These are phyloP conservation scores for Cavia aperea DNA, from an alignment of 2,113 vertebrate genomes.

Conservation along the genomic window DNA sequence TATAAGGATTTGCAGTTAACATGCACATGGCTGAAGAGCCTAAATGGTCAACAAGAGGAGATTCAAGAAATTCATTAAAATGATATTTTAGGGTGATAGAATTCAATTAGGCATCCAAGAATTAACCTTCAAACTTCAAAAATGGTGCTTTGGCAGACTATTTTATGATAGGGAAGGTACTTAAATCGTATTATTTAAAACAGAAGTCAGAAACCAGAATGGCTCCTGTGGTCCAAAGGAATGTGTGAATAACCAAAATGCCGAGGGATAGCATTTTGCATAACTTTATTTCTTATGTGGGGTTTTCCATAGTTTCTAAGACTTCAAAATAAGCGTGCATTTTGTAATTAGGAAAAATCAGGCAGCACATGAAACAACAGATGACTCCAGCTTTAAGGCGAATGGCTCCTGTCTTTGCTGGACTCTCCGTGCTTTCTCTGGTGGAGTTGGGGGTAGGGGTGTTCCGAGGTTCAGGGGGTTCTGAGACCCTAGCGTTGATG, in stretches of 20 bases:
- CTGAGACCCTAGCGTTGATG: background rate
- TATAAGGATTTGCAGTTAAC: background rate
- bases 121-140: background rate
- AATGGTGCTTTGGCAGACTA: background rate
- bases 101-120: background rate
- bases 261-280: background rate
- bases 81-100: background rate
- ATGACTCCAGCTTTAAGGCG: background rate
- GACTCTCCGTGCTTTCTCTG: background rate
- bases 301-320: background rate
- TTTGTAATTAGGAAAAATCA: slow-evolving; percentile 14
- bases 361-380: background rate
- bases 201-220: background rate
- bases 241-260: background rate
- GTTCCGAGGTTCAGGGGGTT: no score
- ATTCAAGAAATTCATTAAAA: background rate
- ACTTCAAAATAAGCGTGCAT: background rate
- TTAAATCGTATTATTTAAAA: background rate
- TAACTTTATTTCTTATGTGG: background rate
- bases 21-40: background rate
- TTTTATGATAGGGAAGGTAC: background rate
- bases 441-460: background rate
- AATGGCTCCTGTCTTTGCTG: background rate
- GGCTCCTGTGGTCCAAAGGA: background rate
- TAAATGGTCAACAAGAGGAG: background rate